Conservation (phyloP, 2,888 invertebrate species). For the Phymatocera aterrima region DNA sequence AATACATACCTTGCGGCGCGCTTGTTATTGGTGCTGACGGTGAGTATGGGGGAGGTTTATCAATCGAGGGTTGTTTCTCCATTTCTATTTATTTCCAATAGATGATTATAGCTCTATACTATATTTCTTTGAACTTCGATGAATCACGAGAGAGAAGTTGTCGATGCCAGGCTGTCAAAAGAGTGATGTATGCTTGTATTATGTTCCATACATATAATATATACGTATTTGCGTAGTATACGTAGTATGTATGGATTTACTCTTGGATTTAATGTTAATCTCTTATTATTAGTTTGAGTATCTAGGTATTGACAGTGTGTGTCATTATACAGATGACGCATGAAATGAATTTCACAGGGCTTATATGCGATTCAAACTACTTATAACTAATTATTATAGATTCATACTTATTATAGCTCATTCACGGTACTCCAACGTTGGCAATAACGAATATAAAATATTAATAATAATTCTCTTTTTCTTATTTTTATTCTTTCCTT, state of each 20-base stretch:
- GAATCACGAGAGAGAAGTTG: background rate
- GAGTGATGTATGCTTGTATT: too few relatives aligned
- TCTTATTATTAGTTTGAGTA: too few relatives aligned
- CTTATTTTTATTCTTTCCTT: background rate
- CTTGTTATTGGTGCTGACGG: slow-evolving; percentile 50
- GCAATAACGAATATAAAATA: slow-evolving; percentile 9
- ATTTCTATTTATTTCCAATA: too few relatives aligned
- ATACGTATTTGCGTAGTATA: too few relatives aligned
- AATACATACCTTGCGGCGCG: slow-evolving; percentile 11
- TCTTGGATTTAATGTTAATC: too few relatives aligned
- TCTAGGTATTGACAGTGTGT: background rate
- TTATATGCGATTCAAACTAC: background rate
- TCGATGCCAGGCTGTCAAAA: background rate
- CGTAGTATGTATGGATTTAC: too few relatives aligned
- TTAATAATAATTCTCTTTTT: too few relatives aligned
- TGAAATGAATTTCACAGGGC: background rate
- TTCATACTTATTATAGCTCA: too few relatives aligned
- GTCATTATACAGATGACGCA: background rate
- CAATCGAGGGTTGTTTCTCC: slow-evolving; percentile 59
- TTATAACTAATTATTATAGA: background rate
- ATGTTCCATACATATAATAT: too few relatives aligned
- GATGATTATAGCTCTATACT: background rate
- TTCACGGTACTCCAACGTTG: background rate
- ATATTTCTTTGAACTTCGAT: too few relatives aligned
- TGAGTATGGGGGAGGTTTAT: slow-evolving; percentile 63